Evolutionary conservation across 2,113 vertebrate species (phyloP).

Genomic region (Muscicapa adusta): DNA sequence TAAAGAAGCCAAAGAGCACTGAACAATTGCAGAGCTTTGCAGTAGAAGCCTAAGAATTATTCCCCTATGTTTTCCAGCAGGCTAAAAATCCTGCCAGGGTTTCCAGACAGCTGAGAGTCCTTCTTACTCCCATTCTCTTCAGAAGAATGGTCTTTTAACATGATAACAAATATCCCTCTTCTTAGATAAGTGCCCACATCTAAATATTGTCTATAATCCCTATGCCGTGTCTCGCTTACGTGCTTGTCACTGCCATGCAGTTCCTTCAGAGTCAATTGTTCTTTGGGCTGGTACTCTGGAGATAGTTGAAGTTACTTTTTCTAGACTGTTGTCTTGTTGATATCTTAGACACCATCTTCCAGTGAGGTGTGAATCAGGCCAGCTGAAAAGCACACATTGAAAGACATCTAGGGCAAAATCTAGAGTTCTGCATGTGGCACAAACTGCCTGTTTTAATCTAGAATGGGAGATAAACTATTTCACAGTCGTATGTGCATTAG

Average conservation of each 20-base stretch:
- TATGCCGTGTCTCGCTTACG: background rate
- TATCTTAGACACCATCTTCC: background rate
- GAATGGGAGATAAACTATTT: background rate
- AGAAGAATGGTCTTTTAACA: background rate
- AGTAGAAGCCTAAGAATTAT: background rate
- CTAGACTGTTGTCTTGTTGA: background rate
- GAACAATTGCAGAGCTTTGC: background rate
- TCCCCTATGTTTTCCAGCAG: background rate
- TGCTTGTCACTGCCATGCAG: background rate
- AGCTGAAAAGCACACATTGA: background rate
- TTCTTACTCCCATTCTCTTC: background rate
- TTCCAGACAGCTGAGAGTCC: background rate
- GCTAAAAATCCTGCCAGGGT: background rate
- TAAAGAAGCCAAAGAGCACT: background rate
- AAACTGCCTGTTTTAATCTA: background rate
- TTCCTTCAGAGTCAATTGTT: background rate
- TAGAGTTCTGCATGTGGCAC: background rate
- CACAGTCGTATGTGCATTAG: background rate
- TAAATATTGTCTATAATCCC: background rate
- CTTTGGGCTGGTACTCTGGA: background rate
- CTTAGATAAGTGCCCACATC: background rate
- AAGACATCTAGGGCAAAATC: constrained; percentile 23
- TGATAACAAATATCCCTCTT: background rate
- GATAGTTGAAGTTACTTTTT: background rate
- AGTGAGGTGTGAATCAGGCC: background rate